A percentile compares a stretch with the other conserved stretches of the same genome.
Evolutionary conservation across 2,113 vertebrate species (phyloP).

Genomic region (Orycteropus afer): DNA sequence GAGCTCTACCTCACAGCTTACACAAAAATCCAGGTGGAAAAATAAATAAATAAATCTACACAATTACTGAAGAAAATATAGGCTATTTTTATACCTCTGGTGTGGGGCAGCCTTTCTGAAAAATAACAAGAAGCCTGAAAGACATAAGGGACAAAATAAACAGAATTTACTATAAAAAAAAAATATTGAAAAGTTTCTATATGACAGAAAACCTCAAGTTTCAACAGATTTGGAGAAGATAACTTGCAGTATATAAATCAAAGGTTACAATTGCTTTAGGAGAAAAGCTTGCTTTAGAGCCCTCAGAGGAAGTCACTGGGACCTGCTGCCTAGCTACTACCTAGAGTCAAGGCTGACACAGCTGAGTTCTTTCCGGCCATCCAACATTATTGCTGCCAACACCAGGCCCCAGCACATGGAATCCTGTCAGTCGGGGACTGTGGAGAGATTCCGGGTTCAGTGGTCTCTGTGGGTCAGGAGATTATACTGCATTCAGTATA

Average conservation of each 20-base stretch:
- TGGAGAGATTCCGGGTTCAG: neutral
- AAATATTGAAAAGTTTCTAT: neutral
- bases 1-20: conserved; percentile 22
- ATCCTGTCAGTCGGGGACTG: neutral
- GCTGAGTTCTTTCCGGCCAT: neutral
- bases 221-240: neutral
- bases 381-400: neutral
- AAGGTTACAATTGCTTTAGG: neutral
- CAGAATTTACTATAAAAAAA: neutral
- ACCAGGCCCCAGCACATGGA: neutral
- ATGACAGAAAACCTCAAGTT: neutral
- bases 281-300: neutral
- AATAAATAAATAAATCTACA: neutral
- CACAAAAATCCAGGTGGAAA: neutral
- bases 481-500: no score
- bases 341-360: neutral
- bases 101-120: neutral
- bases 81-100: conserved; percentile 3
- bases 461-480: neutral
- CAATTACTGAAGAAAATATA: conserved; percentile 7
- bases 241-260: neutral
- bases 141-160: neutral
- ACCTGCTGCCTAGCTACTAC: neutral
- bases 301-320: neutral
- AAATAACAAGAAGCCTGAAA: neutral